These are phyloP conservation scores for Pediacus dermestoides DNA, from an alignment of 2,888 invertebrate genomes.

Conservation along the genomic window DNA sequence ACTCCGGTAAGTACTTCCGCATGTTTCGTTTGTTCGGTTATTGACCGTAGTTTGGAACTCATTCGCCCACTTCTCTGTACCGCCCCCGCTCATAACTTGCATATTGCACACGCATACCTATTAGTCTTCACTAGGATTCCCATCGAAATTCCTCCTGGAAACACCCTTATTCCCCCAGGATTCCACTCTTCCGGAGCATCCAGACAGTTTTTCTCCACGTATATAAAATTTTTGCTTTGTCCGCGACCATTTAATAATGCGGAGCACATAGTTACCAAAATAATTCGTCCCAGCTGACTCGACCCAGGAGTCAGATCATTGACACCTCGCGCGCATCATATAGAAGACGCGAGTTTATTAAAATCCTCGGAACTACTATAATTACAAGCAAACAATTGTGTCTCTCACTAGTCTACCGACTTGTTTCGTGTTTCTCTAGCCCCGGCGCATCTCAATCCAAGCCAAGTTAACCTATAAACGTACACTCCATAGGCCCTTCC, in stretches of 20 bases:
- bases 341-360: slow-evolving; percentile 26
- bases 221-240: slow-evolving; percentile 18
- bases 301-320: slow-evolving; percentile 39
- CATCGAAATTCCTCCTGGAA: slow-evolving; percentile 17
- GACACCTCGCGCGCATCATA: slow-evolving; percentile 41
- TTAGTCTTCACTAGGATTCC: too few species aligned
- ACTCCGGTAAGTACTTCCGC: slow-evolving; percentile 45
- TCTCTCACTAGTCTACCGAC: slow-evolving; percentile 14
- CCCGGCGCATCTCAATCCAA: slow-evolving; percentile 20
- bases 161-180: too few species aligned
- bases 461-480: slow-evolving; percentile 36
- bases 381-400: too few species aligned
- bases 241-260: slow-evolving; percentile 34
- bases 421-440: neutral
- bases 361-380: too few species aligned
- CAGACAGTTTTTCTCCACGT: too few species aligned
- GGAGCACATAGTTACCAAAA: slow-evolving; percentile 42
- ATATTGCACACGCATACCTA: slow-evolving; percentile 33
- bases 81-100: slow-evolving; percentile 36
- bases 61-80: slow-evolving; percentile 37
- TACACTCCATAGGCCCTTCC: slow-evolving; percentile 27
- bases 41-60: slow-evolving; percentile 40
- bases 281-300: slow-evolving; percentile 31
- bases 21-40: slow-evolving; percentile 35
- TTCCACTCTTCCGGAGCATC: too few species aligned